Conservation (phyloP, 2,888 invertebrate species). For the Tiliacea citrago region DNA sequence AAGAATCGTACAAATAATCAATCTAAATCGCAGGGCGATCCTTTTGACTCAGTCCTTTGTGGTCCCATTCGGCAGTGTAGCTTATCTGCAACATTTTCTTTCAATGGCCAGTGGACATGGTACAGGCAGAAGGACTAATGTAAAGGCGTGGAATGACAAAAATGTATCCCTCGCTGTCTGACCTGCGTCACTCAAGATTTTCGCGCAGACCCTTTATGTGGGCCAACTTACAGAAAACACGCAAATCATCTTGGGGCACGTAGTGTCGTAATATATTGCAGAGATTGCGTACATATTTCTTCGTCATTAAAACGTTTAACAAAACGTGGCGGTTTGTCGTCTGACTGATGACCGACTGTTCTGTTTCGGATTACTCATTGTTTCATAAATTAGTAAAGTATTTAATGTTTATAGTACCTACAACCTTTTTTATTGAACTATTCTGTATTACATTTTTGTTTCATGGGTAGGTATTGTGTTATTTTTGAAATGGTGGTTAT, state of each 20-base stretch:
- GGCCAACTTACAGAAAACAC: constrained; percentile 77
- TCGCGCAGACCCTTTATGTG: constrained; percentile 74
- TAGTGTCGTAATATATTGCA: constrained; percentile 66
- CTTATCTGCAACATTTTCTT: constrained; percentile 62
- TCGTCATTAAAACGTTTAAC: constrained; percentile 57
- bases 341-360: constrained; percentile 24
- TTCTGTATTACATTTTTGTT: background rate
- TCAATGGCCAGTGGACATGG: constrained; percentile 62
- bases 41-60: constrained; percentile 38
- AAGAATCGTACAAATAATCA: constrained; percentile 25
- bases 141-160: constrained; percentile 78
- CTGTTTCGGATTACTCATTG: constrained; percentile 15
- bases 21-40: constrained; percentile 36
- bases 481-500: background rate
- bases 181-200: constrained; percentile 82
- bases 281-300: constrained; percentile 65
- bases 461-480: background rate
- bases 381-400: constrained; percentile 18
- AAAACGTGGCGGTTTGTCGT: constrained; percentile 41
- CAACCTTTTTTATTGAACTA: constrained; percentile 8
- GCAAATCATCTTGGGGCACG: constrained; percentile 72
- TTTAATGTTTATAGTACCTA: background rate
- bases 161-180: constrained; percentile 81
- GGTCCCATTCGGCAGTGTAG: constrained; percentile 49
- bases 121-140: constrained; percentile 71